phyloP scores from a whole-genome alignment of 2,888 invertebrate genomes.

The Rutpela maculata region DNA sequence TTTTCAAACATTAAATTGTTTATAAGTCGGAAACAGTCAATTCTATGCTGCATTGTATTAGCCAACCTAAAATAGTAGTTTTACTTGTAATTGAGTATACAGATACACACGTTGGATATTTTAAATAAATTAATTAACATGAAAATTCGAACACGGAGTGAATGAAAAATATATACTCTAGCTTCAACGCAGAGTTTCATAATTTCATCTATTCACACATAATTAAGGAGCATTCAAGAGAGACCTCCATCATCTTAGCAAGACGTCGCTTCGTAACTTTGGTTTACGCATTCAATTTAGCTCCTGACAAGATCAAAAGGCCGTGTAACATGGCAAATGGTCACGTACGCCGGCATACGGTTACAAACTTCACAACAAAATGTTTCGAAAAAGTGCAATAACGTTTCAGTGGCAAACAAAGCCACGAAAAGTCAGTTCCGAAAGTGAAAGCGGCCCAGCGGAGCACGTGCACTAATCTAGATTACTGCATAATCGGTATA shows the following conservation, averaged over 20 bases:
- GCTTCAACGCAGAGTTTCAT: not conserved
- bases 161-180: no score
- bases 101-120: no score
- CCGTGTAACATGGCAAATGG: constrained; percentile 36
- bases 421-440: constrained; percentile 26
- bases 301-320: constrained; percentile 27
- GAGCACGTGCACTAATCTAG: constrained; percentile 51
- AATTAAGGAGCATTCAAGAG: not conserved
- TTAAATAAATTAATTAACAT: no score
- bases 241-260: not conserved
- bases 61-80: no score
- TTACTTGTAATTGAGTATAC: no score
- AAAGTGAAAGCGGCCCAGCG: constrained; percentile 50
- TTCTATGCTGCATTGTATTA: no score
- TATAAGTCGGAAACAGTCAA: no score
- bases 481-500: constrained; percentile 48
- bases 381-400: not conserved
- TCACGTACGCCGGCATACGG: constrained; percentile 8
- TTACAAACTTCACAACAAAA: constrained; percentile 16
- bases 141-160: no score
- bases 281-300: constrained; percentile 32
- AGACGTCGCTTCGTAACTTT: constrained; percentile 10
- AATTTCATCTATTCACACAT: not conserved
- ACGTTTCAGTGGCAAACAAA: not conserved
- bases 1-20: no score